Conservation (phyloP, 2,888 invertebrate species). For the Melinaea marsaeus region DNA sequence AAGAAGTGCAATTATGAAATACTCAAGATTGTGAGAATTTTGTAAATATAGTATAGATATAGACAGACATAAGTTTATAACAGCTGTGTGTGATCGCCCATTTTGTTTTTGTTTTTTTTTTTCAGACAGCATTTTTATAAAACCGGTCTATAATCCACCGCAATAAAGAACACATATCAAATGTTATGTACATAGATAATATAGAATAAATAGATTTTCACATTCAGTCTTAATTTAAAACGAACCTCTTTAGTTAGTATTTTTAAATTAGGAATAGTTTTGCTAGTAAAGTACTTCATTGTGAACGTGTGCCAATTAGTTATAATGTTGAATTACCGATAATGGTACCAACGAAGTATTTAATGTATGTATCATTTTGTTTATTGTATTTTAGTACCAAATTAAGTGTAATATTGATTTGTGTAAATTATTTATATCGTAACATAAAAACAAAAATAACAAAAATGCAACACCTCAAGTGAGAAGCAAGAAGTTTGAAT, state of each 20-base stretch:
- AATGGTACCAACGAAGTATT: conserved; percentile 53
- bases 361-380: conserved; percentile 38
- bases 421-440: not conserved
- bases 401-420: not conserved
- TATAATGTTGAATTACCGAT: conserved; percentile 46
- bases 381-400: not conserved
- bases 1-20: conserved; percentile 77
- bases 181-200: conserved; percentile 47
- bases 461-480: too few species aligned
- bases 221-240: conserved; percentile 37
- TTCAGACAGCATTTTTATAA: conserved; percentile 28
- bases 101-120: conserved; percentile 21
- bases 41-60: conserved; percentile 63
- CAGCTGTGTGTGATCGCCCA: conserved; percentile 36
- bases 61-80: conserved; percentile 70
- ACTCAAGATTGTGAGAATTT: conserved; percentile 72
- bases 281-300: conserved; percentile 76
- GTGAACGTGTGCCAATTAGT: conserved; percentile 78
- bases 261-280: conserved; percentile 65
- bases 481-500: too few species aligned
- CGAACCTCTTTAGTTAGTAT: conserved; percentile 60
- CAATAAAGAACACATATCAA: conserved; percentile 68
- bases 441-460: not conserved
- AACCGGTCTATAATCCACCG: conserved; percentile 43
- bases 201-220: conserved; percentile 32